Conservation (phyloP, 2,797 vertebrate genomes). For the Sparus aurata region DNA sequence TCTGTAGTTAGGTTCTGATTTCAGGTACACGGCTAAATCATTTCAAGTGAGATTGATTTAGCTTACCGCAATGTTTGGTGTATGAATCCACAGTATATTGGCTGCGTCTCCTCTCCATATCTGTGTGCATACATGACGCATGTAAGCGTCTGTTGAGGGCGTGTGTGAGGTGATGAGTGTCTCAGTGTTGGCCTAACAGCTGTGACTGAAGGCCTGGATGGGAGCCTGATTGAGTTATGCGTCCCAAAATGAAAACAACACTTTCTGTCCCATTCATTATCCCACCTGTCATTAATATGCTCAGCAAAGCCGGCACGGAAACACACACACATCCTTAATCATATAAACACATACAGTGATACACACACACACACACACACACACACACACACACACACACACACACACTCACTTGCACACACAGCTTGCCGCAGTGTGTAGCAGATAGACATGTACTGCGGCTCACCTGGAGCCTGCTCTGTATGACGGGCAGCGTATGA, state of each 20-base stretch:
- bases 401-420: neutral
- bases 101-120: neutral
- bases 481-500: slow-evolving; percentile 59
- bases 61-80: neutral
- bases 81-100: neutral
- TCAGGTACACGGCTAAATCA: neutral
- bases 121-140: slow-evolving; percentile 4
- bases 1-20: neutral
- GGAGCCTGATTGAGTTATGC: slow-evolving; percentile 63
- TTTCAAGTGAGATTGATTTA: too few species aligned
- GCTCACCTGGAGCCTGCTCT: slow-evolving; percentile 58
- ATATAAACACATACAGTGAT: neutral
- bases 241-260: slow-evolving; percentile 60
- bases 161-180: slow-evolving; percentile 11
- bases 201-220: slow-evolving; percentile 35
- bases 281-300: slow-evolving; percentile 50
- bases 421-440: slow-evolving; percentile 21
- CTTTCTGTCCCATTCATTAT: slow-evolving; percentile 67
- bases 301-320: neutral
- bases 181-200: slow-evolving; percentile 34
- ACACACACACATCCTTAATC: neutral
- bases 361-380: neutral
- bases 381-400: neutral
- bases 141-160: slow-evolving; percentile 12
- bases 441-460: slow-evolving; percentile 42